A percentile compares a stretch with the other conserved stretches of the same genome.
Conservation (phyloP, 2,888 invertebrate genomes). For the Dioctria linearis region DNA sequence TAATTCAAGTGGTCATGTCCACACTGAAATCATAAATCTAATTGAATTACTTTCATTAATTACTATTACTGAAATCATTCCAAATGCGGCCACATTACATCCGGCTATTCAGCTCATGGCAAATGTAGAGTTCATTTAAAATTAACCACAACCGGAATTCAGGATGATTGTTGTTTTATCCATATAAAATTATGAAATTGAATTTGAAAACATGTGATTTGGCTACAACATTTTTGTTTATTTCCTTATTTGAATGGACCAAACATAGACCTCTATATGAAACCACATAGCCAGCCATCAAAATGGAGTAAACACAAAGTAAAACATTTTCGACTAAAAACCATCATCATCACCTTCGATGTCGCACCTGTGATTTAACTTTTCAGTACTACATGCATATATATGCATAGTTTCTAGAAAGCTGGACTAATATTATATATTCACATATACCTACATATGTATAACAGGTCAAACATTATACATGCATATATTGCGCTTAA, state of each 20-base stretch:
- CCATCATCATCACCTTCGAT: not conserved
- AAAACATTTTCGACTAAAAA: not conserved
- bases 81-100: not conserved
- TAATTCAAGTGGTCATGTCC: not conserved
- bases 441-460: not conserved
- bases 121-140: conserved; percentile 33
- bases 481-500: conserved; percentile 22
- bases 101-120: conserved; percentile 1
- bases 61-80: conserved; percentile 4
- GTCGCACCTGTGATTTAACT: not conserved
- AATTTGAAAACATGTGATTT: conserved; percentile 43
- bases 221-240: conserved; percentile 7
- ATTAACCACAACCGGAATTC: conserved; percentile 32
- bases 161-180: conserved; percentile 35
- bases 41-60: conserved; percentile 31
- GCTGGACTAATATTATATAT: not conserved
- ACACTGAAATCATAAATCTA: conserved; percentile 12
- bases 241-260: not conserved
- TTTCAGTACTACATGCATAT: not conserved
- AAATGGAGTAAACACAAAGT: not conserved
- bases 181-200: conserved; percentile 41
- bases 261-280: not conserved
- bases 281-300: not conserved
- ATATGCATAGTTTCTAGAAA: not conserved
- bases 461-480: not conserved